Base-by-base conservation (phyloP, 2,888 invertebrate species). In the Fragum fragum region DNA sequence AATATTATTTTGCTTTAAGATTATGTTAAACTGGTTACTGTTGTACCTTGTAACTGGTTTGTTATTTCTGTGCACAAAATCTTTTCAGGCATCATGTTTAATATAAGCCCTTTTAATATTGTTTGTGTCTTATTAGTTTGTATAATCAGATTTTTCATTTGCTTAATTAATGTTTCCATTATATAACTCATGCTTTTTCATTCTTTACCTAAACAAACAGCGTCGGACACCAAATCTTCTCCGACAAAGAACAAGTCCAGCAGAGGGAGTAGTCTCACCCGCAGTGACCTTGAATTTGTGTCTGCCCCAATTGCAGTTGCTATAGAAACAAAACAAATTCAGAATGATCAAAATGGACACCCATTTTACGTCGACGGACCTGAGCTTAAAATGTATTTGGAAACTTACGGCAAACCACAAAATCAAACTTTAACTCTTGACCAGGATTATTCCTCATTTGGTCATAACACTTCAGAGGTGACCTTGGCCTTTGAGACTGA, bases 241-340 rank as follows among this genome's bases (percentile, higher is more conserved):
- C 21, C 42, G 9, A 32, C 61, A 7, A 66, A 66, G 66, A 66
- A 36, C 1, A 32, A 42, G 66, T 66, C 66, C 66, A 66, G 47
- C 39, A 66, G 66, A 66, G 66, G 66, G 66, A 66, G 66, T 32
- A 26, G 39, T 21, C 1, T 26, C 6, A 42, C 66, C 9, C 21
- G 11, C 1, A 66, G 42, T 66, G 66, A 66, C 42, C 42, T 66
- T 23, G 42, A 66, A 21, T 21, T 66, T 66, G 47, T 21, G 14
- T 21, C 66, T 42, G 42, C 42, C 23, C 63, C 63, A n/a, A 66
- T 66, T 42, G 39, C 42, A 42, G 66, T 66, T 66, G 66, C 66
- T 32, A 66, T 66, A 39, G 42, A 66, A 66, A 66, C 66, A 39
- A 66, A 66, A 23, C 39, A 42, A 66, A 42, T 42, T n/a, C n/a